A percentile compares a stretch with the other conserved stretches of the same genome.
These are phyloP conservation scores for Pollachius pollachius DNA, from an alignment of 2,113 vertebrate genomes.

Conservation along the genomic window DNA sequence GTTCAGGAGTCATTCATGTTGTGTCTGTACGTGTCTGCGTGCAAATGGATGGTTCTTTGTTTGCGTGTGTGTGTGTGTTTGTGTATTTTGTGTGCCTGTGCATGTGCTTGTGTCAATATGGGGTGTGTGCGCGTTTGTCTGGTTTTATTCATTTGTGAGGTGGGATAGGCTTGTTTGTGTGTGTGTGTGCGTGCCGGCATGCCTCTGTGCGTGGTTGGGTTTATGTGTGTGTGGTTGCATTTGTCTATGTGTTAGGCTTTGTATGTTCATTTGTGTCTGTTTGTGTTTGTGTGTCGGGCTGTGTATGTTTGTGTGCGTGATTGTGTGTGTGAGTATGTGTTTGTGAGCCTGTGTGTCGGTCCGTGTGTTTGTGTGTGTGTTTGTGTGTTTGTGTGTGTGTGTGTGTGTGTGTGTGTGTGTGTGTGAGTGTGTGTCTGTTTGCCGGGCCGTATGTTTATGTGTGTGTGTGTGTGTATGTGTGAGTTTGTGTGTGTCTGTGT, in stretches of 20 bases:
- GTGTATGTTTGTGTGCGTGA: background rate
- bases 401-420: background rate
- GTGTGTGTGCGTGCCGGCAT: background rate
- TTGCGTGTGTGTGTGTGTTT: background rate
- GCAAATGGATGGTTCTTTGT: constrained; percentile 9
- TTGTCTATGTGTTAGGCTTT: constrained; percentile 14
- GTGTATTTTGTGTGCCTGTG: constrained; percentile 1
- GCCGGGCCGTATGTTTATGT: background rate
- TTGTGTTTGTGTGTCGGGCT: background rate
- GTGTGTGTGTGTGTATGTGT: background rate
- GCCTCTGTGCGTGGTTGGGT: background rate
- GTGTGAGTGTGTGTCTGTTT: background rate
- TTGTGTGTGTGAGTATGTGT: background rate
- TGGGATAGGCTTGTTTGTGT: background rate
- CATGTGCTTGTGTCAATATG: background rate
- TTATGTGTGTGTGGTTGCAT: constrained; percentile 12
- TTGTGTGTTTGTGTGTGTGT: background rate
- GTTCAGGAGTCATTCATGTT: constrained; percentile 3
- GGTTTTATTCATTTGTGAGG: background rate
- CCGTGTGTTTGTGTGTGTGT: constrained; percentile 1
- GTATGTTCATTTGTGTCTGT: constrained; percentile 1
- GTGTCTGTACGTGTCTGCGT: constrained; percentile 9
- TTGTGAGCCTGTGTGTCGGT: no score
- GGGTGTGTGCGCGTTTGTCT: constrained; percentile 1
- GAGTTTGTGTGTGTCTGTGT: background rate